Percentiles rank a stretch among this genome's conserved stretches.
Conservation (phyloP, 2,888 invertebrate species). For the Amblyjoppa fuscipennis region DNA sequence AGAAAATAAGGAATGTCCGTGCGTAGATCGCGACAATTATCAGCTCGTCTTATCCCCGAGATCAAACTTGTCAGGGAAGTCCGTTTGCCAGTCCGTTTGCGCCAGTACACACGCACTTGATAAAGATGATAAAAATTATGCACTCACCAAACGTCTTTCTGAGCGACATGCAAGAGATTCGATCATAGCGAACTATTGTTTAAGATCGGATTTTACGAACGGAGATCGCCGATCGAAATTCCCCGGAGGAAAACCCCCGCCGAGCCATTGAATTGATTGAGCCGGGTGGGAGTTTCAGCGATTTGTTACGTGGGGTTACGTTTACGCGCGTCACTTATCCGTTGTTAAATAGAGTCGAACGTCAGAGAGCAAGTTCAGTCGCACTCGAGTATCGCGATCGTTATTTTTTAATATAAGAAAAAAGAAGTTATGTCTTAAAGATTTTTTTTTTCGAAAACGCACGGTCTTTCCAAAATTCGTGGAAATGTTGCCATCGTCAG, state of each 20-base stretch:
- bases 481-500: slow-evolving; percentile 54
- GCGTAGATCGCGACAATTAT: neutral
- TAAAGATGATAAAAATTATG: neutral
- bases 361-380: neutral
- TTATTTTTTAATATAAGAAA: neutral
- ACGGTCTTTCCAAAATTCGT: neutral
- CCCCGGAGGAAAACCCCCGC: neutral
- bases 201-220: neutral
- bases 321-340: neutral
- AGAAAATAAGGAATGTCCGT: neutral
- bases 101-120: neutral
- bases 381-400: neutral
- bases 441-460: neutral
- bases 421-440: neutral
- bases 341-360: neutral
- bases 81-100: neutral
- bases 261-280: neutral
- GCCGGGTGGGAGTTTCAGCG: neutral
- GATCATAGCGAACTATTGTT: neutral
- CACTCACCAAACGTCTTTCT: neutral
- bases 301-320: neutral
- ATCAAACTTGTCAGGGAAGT: neutral
- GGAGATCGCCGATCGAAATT: neutral
- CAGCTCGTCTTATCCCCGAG: neutral
- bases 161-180: neutral